Evolutionary conservation across 2,888 invertebrate genomes (phyloP).

Genomic region (Notocelia uddmanniana): DNA sequence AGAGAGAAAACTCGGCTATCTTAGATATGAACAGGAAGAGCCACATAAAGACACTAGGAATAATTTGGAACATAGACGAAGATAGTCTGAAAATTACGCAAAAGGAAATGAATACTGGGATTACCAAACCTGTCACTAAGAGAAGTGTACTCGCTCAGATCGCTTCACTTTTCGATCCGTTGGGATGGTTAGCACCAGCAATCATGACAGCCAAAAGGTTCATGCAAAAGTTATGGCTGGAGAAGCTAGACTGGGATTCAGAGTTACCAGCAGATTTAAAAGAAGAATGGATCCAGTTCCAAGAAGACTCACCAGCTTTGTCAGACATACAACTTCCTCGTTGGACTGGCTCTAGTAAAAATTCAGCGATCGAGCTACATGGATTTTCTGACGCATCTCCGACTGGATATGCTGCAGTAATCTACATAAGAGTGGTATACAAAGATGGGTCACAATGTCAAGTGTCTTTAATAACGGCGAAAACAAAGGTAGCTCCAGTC

Average conservation of each 20-base stretch:
- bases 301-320: background rate
- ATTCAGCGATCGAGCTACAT: background rate
- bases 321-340: background rate
- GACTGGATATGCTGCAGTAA: background rate
- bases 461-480: no score
- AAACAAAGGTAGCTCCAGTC: no score
- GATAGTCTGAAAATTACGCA: no score
- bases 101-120: no score
- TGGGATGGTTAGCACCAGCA: slow-evolving; percentile 43
- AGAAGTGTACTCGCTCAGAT: no score
- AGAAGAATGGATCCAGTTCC: background rate
- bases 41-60: no score
- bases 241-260: slow-evolving; percentile 38
- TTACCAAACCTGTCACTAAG: no score
- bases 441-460: background rate
- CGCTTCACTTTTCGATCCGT: no score
- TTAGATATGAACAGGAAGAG: no score
- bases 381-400: background rate
- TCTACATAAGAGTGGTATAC: background rate
- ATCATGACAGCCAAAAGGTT: slow-evolving; percentile 39
- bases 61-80: no score
- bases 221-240: slow-evolving; percentile 45
- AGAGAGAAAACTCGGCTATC: no score
- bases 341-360: background rate
- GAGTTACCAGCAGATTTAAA: background rate